Base-by-base conservation (phyloP, 2,113 vertebrate species). In the Tachysurus vachellii region DNA sequence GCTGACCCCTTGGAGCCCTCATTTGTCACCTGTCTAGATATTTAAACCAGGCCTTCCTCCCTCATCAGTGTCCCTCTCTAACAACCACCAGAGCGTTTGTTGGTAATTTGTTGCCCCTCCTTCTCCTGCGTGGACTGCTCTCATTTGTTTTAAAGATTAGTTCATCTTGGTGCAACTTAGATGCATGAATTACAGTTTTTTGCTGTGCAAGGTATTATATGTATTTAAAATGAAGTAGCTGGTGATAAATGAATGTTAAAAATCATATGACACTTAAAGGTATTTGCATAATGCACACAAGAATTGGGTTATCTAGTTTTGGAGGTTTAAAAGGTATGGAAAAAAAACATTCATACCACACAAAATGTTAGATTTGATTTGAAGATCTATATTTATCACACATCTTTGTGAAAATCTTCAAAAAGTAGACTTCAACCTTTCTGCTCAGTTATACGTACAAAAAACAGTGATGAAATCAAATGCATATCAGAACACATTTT, bases 21-120 rank as follows among this genome's bases (percentile, higher is more conserved):
- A 94, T 93, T 95, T 94, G 89, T 95, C 92, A 93, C 91, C 89
- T 94, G 92, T 93, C 91, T 88, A 77, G 68, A 89, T 81, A 88
- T 91, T 91, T 84, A 91, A 88, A 88, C 79, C 92, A 92, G 89
- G 83, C 89, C 92, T 91, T 93, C 89, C 90, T 92, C 91, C 68
- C 86, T 90, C 89, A 90, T 91, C 90, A 88, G 76, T 86, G 88
- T 88, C 88, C 88, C 42, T 91, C 81, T 88, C 62, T 87, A 88
- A 88, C 85, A 86, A 81, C 84, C 85, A 31, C n/a, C 61, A 62
- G 73, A 85, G 66, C 82, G 86, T 84, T 90, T 90, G 87, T 87
- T 76, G 79, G 85, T 90, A 87, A 92, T 92, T 92, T 91, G 88
- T 91, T 62, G 36, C 66, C 85, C 88, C 88, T 76, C 87, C 66